Evolutionary conservation across 2,888 invertebrate genomes (phyloP).

Genomic region (Selenia dentaria): DNA sequence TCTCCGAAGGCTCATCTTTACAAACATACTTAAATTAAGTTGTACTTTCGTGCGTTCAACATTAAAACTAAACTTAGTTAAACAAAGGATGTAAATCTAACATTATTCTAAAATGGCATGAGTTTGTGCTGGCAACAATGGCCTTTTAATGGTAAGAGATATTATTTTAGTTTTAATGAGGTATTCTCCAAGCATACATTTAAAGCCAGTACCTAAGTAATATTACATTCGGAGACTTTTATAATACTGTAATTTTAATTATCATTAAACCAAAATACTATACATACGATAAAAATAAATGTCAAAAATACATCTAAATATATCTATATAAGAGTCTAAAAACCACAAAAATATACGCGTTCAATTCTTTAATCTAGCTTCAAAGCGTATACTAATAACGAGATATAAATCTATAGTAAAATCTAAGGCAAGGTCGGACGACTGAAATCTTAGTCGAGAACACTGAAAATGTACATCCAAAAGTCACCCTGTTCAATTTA

Average conservation of each 20-base stretch:
- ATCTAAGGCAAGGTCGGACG: conserved; percentile 47
- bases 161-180: conserved; percentile 19
- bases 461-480: not conserved
- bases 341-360: conserved; percentile 21
- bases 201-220: conserved; percentile 21
- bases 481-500: too few species aligned
- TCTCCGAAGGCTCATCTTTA: conserved; percentile 17
- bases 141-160: conserved; percentile 25
- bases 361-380: conserved; percentile 12
- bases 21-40: conserved; percentile 63
- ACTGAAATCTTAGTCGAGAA: conserved; percentile 17
- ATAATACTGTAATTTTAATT: conserved; percentile 35
- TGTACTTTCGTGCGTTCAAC: conserved; percentile 70
- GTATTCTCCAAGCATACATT: conserved; percentile 19
- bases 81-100: too few species aligned
- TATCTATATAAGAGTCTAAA: conserved; percentile 28
- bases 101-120: conserved; percentile 57
- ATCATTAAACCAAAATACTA: conserved; percentile 17
- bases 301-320: conserved; percentile 31
- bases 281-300: conserved; percentile 32
- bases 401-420: conserved; percentile 19
- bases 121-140: conserved; percentile 44
- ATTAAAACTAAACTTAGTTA: conserved; percentile 38
- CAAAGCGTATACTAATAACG: conserved; percentile 16
- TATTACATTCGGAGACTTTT: conserved; percentile 14